Base-by-base conservation (phyloP, 1,140 invertebrate genomes). In the Drosophila rufa region DNA sequence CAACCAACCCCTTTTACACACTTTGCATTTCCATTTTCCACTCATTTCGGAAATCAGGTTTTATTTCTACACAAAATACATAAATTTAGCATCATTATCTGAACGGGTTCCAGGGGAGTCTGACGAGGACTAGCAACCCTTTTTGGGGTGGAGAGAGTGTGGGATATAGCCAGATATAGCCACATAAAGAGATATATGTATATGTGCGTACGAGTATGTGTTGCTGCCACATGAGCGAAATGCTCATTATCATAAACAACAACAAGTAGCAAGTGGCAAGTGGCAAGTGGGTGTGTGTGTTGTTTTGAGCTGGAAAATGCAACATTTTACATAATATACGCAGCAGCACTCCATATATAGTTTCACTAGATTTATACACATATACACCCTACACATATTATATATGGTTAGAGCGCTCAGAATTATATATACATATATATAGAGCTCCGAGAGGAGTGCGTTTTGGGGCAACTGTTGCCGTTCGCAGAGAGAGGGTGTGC, bases 61-160 rank as follows among this genome's bases (percentile, higher is more conserved):
- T 86, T 91, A 86, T 84, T 92, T 90, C 91, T 85, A 92, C 77
- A 92, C 85, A 92, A 92, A 92, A 92, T 92, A 91, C 90, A 92
- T 92, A 92, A 92, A 92, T 92, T 92, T 84, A 75, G 78, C 82
- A 92, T 92, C 83, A 92, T 92, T 92, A 92, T 87, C 74, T 59
- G 71, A 75, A 76, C 70, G 64, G 69, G 66, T 79, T 67, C 62
- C 70, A 14, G 36, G 27, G 27, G 27, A 30, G 22, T 38, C 36
- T 8, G 30, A 33, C 50, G 19, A 36, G 51, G 33, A 30, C 22
- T 22, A 56, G 53, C 73, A 66, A 75, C 73, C 70, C 71, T 56
- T 68, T 68, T n/a, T 25, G 38, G 51, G 51, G 30, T 53, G n/a
- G 27, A 14, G 17, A 17, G 25, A 42, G 14, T 42, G 40, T 15